Percentiles rank a stretch among this genome's conserved stretches.
phyloP scores from a whole-genome alignment of 1,140 invertebrate species.

The Asbolus verrucosus region DNA sequence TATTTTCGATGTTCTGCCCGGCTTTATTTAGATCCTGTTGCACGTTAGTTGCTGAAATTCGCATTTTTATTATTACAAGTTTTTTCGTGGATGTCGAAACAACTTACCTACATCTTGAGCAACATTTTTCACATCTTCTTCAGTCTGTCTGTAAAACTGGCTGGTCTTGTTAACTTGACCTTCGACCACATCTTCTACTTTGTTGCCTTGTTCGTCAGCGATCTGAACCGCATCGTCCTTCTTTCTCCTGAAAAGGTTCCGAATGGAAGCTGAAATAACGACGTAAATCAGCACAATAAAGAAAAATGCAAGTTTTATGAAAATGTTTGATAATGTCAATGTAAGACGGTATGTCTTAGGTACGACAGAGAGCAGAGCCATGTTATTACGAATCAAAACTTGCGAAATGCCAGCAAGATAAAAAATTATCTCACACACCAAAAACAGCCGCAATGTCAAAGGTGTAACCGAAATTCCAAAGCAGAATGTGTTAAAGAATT shows the following conservation, averaged over 20 bases:
- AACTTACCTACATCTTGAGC: constrained; percentile 10
- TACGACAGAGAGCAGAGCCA: too few relatives aligned
- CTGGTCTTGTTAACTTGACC: neutral
- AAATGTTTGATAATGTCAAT: neutral
- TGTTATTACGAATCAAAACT: too few relatives aligned
- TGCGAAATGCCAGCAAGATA: neutral
- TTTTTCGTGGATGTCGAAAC: neutral
- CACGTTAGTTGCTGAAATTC: too few relatives aligned
- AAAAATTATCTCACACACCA: too few relatives aligned
- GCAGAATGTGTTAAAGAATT: too few relatives aligned
- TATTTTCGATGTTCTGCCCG: too few relatives aligned
- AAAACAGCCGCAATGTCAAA: too few relatives aligned
- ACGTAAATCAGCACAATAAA: neutral
- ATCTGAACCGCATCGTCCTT: neutral
- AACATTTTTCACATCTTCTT: constrained; percentile 9
- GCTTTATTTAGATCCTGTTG: too few relatives aligned
- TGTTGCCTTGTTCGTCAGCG: neutral
- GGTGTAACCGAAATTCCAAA: too few relatives aligned
- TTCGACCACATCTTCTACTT: constrained; percentile 14
- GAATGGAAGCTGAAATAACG: constrained; percentile 1
- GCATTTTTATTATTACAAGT: too few relatives aligned
- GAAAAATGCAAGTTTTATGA: neutral
- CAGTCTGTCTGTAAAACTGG: constrained; percentile 22
- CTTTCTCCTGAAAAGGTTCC: constrained; percentile 1
- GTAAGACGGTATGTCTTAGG: too few relatives aligned